Conservation (phyloP, 2,113 vertebrate species). For the Regulus satrapa region DNA sequence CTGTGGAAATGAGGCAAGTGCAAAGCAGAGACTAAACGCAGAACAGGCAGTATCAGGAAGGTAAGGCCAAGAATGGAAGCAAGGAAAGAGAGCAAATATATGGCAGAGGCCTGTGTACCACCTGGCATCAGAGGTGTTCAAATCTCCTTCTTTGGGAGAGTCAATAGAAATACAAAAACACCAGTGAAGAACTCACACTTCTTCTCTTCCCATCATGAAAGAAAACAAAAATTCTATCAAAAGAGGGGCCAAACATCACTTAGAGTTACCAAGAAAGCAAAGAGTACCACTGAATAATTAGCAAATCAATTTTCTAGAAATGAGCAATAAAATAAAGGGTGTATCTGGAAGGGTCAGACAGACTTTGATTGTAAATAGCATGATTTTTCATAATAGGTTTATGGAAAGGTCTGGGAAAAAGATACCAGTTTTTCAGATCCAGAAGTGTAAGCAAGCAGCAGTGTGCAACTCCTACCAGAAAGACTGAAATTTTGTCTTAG, state of each 20-base stretch:
- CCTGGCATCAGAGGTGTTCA: neutral
- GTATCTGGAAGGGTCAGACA: neutral
- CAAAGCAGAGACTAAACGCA: neutral
- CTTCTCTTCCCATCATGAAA: neutral
- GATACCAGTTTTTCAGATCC: neutral
- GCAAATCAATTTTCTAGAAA: neutral
- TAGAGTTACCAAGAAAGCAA: neutral
- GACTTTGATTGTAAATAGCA: neutral
- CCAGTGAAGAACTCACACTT: neutral
- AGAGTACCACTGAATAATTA: neutral
- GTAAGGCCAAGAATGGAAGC: neutral
- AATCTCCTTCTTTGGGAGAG: neutral
- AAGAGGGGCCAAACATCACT: neutral
- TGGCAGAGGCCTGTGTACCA: neutral
- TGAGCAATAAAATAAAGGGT: neutral
- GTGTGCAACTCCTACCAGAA: neutral
- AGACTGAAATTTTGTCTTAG: neutral
- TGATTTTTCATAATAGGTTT: neutral
- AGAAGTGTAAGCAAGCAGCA: accelerated
- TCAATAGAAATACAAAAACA: neutral
- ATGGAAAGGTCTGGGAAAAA: neutral
- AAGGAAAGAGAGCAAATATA: neutral
- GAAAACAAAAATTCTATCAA: neutral
- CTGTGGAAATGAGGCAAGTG: neutral
- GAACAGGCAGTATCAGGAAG: neutral